Base-by-base conservation (phyloP, 1,140 invertebrate species). In the Cotesia glomerata region DNA sequence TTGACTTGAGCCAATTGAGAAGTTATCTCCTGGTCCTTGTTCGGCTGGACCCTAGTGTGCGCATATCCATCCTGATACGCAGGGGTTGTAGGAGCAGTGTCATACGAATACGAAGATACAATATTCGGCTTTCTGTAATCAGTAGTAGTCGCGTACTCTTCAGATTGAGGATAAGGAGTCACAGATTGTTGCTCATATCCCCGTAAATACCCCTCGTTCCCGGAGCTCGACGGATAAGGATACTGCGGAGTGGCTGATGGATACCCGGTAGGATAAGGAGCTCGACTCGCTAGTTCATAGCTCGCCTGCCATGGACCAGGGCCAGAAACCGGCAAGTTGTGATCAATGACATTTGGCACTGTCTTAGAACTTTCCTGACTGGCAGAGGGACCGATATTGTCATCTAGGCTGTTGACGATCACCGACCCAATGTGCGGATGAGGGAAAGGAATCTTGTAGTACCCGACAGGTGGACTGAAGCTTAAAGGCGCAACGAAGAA, bases 401-500 rank as follows among this genome's bases (percentile, higher is more conserved):
- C 18, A 64, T 76, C 79, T 3, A 84, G 18, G 1, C 77, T 83
- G 75, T 91, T 93, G 1, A 95, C 88, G 1, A 95, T 92, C 11
- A 95, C 93, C 0, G 93, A 95, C 3, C 94, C 94, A 3, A 95
- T 93, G 81, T 95, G 94, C 1, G 94, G 94, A 0, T 93, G 91
- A 0, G 94, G 94, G 78, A 95, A 91, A 0, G 93, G 91, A 69
- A 95, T 95, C 83, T 95, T 95, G 0, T 93, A 92, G 79, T 94
- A 95, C 11, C 93, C 94, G 13, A 89, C 86, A 0, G 93, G 94
- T 26, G 94, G 92, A 75, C 92, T 91, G 75, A 95, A 95, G 77
- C 93, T 95, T 8, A 95, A 80, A 1, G 94, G 94, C 3, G 94
- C 94, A 0, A 95, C 94, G 67, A 95, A 95, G 83, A 95, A 95